A percentile compares a stretch with the other conserved stretches of the same genome.
Evolutionary conservation across 2,797 vertebrate species (phyloP).

Genomic region (Urophycis tenuis): DNA sequence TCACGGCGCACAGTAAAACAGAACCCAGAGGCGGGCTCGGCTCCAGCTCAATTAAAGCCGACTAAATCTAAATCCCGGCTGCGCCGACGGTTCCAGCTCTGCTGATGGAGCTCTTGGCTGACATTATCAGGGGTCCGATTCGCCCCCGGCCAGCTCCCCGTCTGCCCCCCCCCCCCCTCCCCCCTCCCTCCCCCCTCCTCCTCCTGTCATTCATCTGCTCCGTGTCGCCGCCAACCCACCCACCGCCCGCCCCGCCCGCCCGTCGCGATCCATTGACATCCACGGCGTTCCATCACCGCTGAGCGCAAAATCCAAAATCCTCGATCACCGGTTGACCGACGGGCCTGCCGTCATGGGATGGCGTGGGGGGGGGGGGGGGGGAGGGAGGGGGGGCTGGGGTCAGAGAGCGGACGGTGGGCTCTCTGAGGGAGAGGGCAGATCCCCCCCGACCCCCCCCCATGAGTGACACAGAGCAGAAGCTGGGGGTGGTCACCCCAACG

Average conservation of each 20-base stretch:
- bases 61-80: conserved; percentile 60
- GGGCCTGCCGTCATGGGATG: too few relatives aligned
- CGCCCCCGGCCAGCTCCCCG: conserved; percentile 13
- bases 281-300: not conserved
- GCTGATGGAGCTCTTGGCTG: conserved; percentile 54
- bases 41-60: conserved; percentile 55
- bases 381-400: too few relatives aligned
- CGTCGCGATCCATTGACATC: conserved; percentile 20
- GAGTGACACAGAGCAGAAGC: conserved; percentile 61
- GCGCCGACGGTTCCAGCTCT: conserved; percentile 52
- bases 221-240: conserved; percentile 11
- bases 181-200: not conserved
- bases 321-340: too few relatives aligned
- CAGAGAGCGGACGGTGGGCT: conserved; percentile 20
- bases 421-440: conserved; percentile 36
- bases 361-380: conserved; percentile 24
- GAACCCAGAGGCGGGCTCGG: conserved; percentile 42
- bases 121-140: conserved; percentile 44
- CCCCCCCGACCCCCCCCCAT: too few relatives aligned
- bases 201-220: conserved; percentile 34
- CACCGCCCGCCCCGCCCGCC: conserved; percentile 33
- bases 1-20: conserved; percentile 52
- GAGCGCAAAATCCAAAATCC: too few relatives aligned
- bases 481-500: conserved; percentile 49
- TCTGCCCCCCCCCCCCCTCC: conserved; percentile 13